Percentiles rank a stretch among this genome's conserved stretches.
Conservation (phyloP, 2,113 vertebrate genomes). For the Nerophis lumbriciformis region DNA sequence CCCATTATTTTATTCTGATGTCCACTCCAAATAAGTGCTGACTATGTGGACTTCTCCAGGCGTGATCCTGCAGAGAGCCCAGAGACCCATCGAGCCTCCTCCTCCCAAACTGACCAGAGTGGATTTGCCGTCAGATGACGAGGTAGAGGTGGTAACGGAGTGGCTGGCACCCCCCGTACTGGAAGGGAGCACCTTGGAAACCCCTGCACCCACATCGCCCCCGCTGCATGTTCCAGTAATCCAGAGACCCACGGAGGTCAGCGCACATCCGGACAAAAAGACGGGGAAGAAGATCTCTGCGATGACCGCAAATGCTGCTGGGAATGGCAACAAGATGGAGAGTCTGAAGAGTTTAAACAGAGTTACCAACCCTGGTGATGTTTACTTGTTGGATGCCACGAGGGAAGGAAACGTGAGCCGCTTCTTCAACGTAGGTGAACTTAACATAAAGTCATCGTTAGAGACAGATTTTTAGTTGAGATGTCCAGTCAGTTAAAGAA, state of each 20-base stretch:
- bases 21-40: not conserved
- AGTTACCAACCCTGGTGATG: constrained; percentile 19
- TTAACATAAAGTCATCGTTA: too few species aligned
- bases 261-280: constrained; percentile 3
- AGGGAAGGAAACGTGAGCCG: constrained; percentile 91
- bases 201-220: constrained; percentile 5
- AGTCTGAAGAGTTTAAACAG: constrained; percentile 11
- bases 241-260: constrained; percentile 62
- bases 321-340: not conserved
- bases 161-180: constrained; percentile 57
- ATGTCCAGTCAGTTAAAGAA: too few species aligned
- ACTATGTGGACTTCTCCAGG: constrained; percentile 37
- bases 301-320: not conserved
- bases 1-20: not conserved
- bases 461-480: too few species aligned
- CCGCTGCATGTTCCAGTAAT: constrained; percentile 51
- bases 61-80: constrained; percentile 50
- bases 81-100: not conserved
- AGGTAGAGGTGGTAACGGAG: constrained; percentile 74
- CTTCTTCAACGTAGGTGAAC: constrained; percentile 85
- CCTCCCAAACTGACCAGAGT: constrained; percentile 38
- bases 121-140: constrained; percentile 64
- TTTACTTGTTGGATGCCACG: constrained; percentile 81
- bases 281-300: not conserved
- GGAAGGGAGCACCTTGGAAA: constrained; percentile 35